Evolutionary conservation across 2,888 invertebrate genomes (phyloP), one percentile per base, ranked within the genome.

Genomic region (Chaetogeoica ovagalla): DNA sequence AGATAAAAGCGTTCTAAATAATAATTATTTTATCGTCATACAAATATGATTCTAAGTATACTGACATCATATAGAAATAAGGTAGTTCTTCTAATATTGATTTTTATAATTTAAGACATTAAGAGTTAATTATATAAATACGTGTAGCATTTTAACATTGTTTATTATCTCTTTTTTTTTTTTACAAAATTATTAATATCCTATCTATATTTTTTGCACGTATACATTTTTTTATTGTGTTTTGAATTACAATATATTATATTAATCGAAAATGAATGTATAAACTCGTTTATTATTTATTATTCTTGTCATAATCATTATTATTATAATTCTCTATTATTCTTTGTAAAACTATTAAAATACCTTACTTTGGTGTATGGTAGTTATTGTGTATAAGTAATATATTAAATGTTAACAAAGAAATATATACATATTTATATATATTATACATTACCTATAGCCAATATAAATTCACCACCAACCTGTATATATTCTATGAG

Each of bases 211-310:
- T 52, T 62, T 72, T 52, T 30, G 30, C 30, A 62, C 48, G 48
- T 73, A 73, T 62, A 73, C 21, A 63, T 63, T 55, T 13, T 60
- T 60, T 48, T 59, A 23, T 63, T 52, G 52, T 73, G 8, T 48
- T 73, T 73, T 52, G 30, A 63, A 52, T 55, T 13, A 55, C 37
- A 63, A 55, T 63, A 52, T 72, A 73, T 62, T 30, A 21, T 21
- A 48, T 72, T 62, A 60, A 48, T 48, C 13, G 11, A 48, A 72
- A 72, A 48, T 60, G 5, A 63, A 7, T 55, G 37, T 9, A 63
- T 55, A 69, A 30, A 15, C n/a, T 71, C 11, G 23, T 73, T 72
- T 15, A 62, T 62, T 73, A 73, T 48, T 48, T 68, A 68, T 23
- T 48, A 52, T 5, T 11, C 15, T 30, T 48, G 15, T 21, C 23